A percentile compares a stretch with the other conserved stretches of the same genome.
phyloP scores from a whole-genome alignment of 2,113 vertebrate genomes.

The Zeus faber region DNA sequence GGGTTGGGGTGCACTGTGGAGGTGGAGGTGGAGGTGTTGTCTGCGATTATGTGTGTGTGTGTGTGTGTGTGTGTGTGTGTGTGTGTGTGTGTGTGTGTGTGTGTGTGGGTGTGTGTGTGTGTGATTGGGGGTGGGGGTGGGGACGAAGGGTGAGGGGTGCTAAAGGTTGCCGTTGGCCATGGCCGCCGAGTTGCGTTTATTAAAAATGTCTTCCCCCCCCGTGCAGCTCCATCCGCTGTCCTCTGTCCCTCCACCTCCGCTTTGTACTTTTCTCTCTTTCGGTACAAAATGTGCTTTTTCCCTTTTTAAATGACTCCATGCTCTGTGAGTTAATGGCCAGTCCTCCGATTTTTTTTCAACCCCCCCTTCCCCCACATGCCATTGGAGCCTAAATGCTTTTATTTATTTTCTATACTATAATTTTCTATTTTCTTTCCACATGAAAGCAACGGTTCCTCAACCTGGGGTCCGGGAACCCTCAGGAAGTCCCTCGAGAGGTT shows the following conservation, averaged over 20 bases:
- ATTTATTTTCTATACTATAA: too few relatives aligned
- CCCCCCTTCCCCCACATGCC: too few relatives aligned
- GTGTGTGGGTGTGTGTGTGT: neutral
- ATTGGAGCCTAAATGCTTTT: too few relatives aligned
- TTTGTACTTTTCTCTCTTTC: neutral
- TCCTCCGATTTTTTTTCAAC: too few relatives aligned
- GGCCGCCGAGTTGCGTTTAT: conserved; percentile 52
- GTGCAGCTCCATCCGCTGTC: conserved; percentile 51
- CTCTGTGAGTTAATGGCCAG: too few relatives aligned
- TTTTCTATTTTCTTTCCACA: too few relatives aligned
- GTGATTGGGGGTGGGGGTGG: neutral
- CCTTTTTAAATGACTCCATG: too few relatives aligned
- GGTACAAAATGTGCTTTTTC: too few relatives aligned
- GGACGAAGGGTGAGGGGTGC: conserved; percentile 24
- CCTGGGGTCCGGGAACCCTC: too few relatives aligned
- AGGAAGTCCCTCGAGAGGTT: too few relatives aligned
- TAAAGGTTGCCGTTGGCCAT: conserved; percentile 55
- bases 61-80: conserved; percentile 29
- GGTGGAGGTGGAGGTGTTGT: neutral
- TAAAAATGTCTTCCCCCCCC: conserved; percentile 60
- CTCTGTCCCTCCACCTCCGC: conserved; percentile 27
- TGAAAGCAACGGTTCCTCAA: too few relatives aligned
- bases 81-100: conserved; percentile 21
- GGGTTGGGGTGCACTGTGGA: conserved; percentile 10
- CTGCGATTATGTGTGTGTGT: conserved; percentile 14